phyloP scores from a whole-genome alignment of 2,888 invertebrate species.

The Dysmachus trigonus region DNA sequence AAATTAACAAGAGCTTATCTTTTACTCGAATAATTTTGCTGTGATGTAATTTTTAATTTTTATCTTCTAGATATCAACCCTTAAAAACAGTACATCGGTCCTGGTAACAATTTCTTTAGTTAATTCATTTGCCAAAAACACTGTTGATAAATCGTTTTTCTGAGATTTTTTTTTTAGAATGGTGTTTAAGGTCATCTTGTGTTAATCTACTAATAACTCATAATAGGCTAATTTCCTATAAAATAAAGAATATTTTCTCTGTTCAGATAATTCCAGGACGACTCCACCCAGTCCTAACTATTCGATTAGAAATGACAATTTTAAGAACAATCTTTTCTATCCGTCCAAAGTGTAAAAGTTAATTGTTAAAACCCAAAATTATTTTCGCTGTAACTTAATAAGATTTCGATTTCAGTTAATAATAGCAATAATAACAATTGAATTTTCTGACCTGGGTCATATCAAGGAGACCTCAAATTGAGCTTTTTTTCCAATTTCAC shows the following conservation, averaged over 20 bases:
- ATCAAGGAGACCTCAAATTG: no score
- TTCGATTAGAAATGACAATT: not conserved
- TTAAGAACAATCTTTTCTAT: no score
- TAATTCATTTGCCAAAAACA: no score
- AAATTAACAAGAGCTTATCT: no score
- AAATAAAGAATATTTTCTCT: not conserved
- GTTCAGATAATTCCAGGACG: not conserved
- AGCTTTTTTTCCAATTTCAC: not conserved
- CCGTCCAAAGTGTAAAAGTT: no score
- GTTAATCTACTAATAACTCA: not conserved
- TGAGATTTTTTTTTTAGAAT: not conserved
- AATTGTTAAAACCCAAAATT: no score
- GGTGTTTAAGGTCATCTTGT: not conserved
- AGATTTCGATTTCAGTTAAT: no score
- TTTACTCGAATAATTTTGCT: not conserved
- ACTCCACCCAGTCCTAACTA: not conserved
- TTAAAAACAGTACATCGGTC: no score
- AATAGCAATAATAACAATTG: no score
- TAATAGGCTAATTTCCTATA: not conserved
- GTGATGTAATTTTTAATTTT: not conserved
- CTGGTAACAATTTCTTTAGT: no score
- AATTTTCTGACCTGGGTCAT: no score
- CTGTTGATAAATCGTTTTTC: not conserved
- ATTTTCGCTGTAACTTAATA: no score
- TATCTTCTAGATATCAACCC: not conserved